Conservation (phyloP, 2,888 invertebrate species). For the Drosophila imparisetae region DNA sequence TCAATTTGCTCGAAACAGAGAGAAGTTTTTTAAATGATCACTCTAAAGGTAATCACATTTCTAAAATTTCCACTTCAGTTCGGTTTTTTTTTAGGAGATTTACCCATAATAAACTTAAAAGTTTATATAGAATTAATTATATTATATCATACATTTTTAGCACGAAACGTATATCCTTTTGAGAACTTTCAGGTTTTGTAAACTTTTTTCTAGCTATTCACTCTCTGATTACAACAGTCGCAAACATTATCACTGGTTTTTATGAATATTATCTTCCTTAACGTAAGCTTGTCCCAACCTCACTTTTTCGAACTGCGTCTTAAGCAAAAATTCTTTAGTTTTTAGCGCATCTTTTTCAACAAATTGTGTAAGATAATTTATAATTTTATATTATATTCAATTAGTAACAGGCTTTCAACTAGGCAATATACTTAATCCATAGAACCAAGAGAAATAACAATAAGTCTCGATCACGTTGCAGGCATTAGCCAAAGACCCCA, state of each 20-base stretch:
- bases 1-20: background rate
- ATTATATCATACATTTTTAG: accelerated
- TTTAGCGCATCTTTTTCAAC: constrained; percentile 53
- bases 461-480: constrained; percentile 45
- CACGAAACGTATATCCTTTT: background rate
- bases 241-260: background rate
- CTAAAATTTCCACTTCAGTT: background rate
- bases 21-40: background rate
- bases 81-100: background rate
- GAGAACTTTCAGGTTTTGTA: background rate
- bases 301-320: constrained; percentile 1
- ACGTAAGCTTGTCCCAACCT: constrained; percentile 2
- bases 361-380: constrained; percentile 24
- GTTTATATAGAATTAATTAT: no score
- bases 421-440: constrained; percentile 39
- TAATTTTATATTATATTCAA: constrained; percentile 22
- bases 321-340: background rate
- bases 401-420: constrained; percentile 33
- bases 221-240: background rate
- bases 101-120: no score
- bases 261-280: background rate
- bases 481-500: constrained; percentile 9
- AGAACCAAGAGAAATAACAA: constrained; percentile 37
- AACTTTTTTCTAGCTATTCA: background rate
- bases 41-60: background rate